Conservation (phyloP, 2,888 invertebrate genomes). For the Eilema caniola region DNA sequence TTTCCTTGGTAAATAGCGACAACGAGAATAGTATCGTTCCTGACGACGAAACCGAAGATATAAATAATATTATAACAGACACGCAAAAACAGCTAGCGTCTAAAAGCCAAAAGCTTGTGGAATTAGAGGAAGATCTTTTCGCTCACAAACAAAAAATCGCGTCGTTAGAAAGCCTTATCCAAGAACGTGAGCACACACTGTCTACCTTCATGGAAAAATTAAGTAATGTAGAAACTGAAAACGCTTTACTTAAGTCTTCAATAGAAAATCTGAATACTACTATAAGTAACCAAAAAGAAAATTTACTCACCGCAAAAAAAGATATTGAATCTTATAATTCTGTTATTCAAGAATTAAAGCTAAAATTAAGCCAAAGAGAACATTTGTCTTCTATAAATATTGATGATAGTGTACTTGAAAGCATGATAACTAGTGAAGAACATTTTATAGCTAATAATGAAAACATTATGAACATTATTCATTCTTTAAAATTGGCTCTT, state of each 20-base stretch:
- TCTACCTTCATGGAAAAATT: slow-evolving; percentile 63
- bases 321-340: slow-evolving; percentile 71
- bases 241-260: slow-evolving; percentile 63
- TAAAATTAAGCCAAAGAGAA: slow-evolving; percentile 63
- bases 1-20: slow-evolving; percentile 72
- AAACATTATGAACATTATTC: slow-evolving; percentile 74
- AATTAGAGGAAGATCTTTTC: slow-evolving; percentile 66
- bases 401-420: slow-evolving; percentile 63
- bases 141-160: slow-evolving; percentile 64
- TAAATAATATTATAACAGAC: slow-evolving; percentile 54
- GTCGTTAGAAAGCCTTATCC: slow-evolving; percentile 64
- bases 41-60: slow-evolving; percentile 53
- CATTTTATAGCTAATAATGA: slow-evolving; percentile 75
- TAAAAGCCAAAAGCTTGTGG: slow-evolving; percentile 62
- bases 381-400: slow-evolving; percentile 51
- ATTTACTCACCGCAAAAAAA: slow-evolving; percentile 58
- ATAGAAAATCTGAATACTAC: slow-evolving; percentile 69
- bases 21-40: slow-evolving; percentile 63
- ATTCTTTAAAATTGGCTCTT: slow-evolving; percentile 67
- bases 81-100: slow-evolving; percentile 62
- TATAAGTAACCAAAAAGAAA: slow-evolving; percentile 66
- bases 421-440: slow-evolving; percentile 73
- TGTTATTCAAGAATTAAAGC: slow-evolving; percentile 71
- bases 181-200: slow-evolving; percentile 61
- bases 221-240: slow-evolving; percentile 63